Evolutionary conservation across 1,140 invertebrate genomes (phyloP).

Genomic region (Hycleus cichorii): DNA sequence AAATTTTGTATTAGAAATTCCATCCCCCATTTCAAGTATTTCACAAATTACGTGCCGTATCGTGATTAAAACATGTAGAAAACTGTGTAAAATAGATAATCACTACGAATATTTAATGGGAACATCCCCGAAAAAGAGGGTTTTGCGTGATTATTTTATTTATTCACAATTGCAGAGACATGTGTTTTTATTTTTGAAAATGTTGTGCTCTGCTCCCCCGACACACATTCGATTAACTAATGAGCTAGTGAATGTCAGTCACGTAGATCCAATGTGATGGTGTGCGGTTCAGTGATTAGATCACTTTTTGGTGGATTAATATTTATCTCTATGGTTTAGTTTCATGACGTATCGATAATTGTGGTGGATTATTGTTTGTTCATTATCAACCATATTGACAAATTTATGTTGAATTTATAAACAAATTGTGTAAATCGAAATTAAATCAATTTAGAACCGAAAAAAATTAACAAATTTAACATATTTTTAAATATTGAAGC

Average conservation of each 20-base stretch:
- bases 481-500: too few relatives aligned
- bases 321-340: constrained; percentile 10
- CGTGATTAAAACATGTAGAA: neutral
- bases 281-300: constrained; percentile 7
- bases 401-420: too few relatives aligned
- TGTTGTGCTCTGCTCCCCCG: neutral
- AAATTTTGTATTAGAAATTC: too few relatives aligned
- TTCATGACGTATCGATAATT: constrained; percentile 1
- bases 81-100: too few relatives aligned
- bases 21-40: too few relatives aligned
- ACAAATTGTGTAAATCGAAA: too few relatives aligned
- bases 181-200: neutral
- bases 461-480: too few relatives aligned
- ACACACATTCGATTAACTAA: constrained; percentile 6
- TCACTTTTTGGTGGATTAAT: constrained; percentile 13
- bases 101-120: too few relatives aligned
- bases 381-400: constrained; percentile 6
- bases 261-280: constrained; percentile 1
- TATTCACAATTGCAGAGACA: too few relatives aligned
- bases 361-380: constrained; percentile 11
- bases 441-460: too few relatives aligned
- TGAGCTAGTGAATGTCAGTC: constrained; percentile 12
- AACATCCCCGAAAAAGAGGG: too few relatives aligned
- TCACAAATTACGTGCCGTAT: neutral
- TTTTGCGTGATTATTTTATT: too few relatives aligned